Conservation (phyloP, 2,888 invertebrate species). For the Ptychoptera contaminata region DNA sequence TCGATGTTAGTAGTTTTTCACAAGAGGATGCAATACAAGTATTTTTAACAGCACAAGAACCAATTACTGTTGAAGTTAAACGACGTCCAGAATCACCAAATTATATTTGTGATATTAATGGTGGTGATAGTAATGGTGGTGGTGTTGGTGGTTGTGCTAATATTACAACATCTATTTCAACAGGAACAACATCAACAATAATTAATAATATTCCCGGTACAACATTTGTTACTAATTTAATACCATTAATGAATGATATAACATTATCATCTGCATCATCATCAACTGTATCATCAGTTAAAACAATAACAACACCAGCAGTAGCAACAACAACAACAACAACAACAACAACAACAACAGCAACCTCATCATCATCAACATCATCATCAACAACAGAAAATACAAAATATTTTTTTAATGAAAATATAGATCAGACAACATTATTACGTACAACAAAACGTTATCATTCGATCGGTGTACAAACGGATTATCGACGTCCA, state of each 20-base stretch:
- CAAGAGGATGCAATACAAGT: conserved; percentile 43
- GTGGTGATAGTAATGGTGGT: conserved; percentile 8
- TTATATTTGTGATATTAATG: conserved; percentile 14
- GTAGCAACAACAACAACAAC: conserved; percentile 7
- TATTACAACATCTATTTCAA: neutral
- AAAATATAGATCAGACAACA: conserved; percentile 7
- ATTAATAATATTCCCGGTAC: conserved; percentile 4
- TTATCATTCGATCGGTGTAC: conserved; percentile 27
- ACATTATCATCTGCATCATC: conserved; percentile 7
- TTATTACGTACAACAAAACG: conserved; percentile 1
- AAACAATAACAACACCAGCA: conserved; percentile 8
- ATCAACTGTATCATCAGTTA: neutral
- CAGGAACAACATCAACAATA: conserved; percentile 1
- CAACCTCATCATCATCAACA: conserved; percentile 10
- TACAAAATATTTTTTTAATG: neutral
- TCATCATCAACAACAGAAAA: neutral
- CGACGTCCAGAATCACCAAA: conserved; percentile 19
- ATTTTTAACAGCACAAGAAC: conserved; percentile 42
- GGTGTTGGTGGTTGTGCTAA: conserved; percentile 8
- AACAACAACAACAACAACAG: conserved; percentile 7
- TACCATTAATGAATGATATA: neutral
- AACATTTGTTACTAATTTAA: conserved; percentile 7
- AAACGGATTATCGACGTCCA: conserved; percentile 29
- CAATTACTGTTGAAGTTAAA: conserved; percentile 41
- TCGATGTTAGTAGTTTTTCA: conserved; percentile 41